Base-by-base conservation (phyloP, 2,888 invertebrate species). In the Drosophila austrosaltans region DNA sequence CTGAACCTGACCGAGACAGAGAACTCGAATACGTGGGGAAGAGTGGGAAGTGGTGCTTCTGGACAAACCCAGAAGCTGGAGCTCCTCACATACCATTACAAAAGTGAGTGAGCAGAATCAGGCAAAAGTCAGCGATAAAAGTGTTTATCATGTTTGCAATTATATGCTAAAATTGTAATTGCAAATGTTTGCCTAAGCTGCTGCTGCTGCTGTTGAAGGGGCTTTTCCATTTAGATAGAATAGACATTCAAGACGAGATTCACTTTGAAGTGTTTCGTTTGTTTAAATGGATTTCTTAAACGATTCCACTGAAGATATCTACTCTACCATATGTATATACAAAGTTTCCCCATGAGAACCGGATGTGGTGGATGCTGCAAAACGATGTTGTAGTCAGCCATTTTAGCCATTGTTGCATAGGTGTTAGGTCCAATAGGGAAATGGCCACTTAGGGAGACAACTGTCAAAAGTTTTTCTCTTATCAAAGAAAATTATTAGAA, bases 71-170 rank as follows among this genome's bases (percentile, higher is more conserved):
- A 42, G 71, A 56, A 58, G 72, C 36, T 36, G 54, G 25, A 44
- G 60, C 44, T 32, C 63, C 39, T 12, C 59, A 53, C 39, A 54
- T 62, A 44, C 56, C 42, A 30, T 62, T 62, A 40, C 16, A 63
- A 59, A 77, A 75, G 69, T 72, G 81, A 81, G 78, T 82, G 72
- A 72, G 60, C 67, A 67, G 39, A 63, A 71, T 39, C 67, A 36
- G 10, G 36, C 8, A 48, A 40, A 54, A 66, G 58, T 48, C 56
- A 53, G 53, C 44, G 87, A 89, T 85, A 85, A 85, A 85, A 85
- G 89, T 85, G 85, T 85, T 85, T 85, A 85, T 85, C 89, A 85
- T 85, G 85, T 89, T 89, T 89, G 85, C 85, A 85, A 85, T 85
- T 85, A 85, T 85, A 85, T 85, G 85, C 87, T 85, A 85, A 85